Conservation (phyloP, 2,888 invertebrate genomes). For the Tinea trinotella region DNA sequence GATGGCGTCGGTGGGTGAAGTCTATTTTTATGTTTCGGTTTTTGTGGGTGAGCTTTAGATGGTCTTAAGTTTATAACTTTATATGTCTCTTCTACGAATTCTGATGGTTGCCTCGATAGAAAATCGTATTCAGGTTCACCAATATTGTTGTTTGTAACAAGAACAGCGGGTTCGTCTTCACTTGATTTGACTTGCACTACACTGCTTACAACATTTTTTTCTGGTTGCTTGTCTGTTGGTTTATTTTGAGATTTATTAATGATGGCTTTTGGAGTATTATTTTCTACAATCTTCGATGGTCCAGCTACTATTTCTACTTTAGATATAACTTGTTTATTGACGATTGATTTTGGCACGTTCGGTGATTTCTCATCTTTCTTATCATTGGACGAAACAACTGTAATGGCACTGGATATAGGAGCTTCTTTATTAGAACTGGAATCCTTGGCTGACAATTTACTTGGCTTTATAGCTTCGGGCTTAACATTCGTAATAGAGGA, state of each 20-base stretch:
- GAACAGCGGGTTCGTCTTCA: conserved; percentile 72
- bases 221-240: conserved; percentile 33
- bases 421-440: conserved; percentile 48
- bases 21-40: conserved; percentile 61
- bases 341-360: conserved; percentile 59
- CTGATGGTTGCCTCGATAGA: conserved; percentile 86
- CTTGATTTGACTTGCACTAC: conserved; percentile 68
- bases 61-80: conserved; percentile 85
- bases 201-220: conserved; percentile 56
- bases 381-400: conserved; percentile 49
- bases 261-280: conserved; percentile 38
- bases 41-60: conserved; percentile 67
- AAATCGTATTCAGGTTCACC: conserved; percentile 89
- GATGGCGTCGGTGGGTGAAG: conserved; percentile 52
- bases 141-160: conserved; percentile 79
- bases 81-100: conserved; percentile 88
- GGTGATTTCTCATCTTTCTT: conserved; percentile 54
- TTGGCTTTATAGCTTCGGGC: conserved; percentile 60
- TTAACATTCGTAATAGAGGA: conserved; percentile 46
- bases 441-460: conserved; percentile 52
- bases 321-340: conserved; percentile 60
- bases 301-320: conserved; percentile 73
- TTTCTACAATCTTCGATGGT: conserved; percentile 62
- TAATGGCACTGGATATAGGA: conserved; percentile 51
- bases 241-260: conserved; percentile 41